Conservation (phyloP, 1,140 invertebrate genomes). For the Limonius californicus region DNA sequence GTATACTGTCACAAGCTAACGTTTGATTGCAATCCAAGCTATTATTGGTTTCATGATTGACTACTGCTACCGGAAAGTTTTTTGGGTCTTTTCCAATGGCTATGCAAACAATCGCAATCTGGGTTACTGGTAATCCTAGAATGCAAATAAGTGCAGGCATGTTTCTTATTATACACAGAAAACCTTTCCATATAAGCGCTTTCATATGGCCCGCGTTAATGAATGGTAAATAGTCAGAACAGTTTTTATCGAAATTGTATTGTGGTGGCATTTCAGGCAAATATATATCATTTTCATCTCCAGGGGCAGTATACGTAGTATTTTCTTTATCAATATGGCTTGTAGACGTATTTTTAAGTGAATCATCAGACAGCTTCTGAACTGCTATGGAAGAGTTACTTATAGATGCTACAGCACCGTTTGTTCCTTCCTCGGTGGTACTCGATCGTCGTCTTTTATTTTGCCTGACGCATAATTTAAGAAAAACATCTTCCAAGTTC, state of each 20-base stretch:
- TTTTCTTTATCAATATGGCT: too few relatives aligned
- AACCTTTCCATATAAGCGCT: constrained; percentile 88
- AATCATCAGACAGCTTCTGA: too few relatives aligned
- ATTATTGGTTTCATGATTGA: not conserved
- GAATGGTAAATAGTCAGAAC: constrained; percentile 58
- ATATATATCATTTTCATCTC: too few relatives aligned
- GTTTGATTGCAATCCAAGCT: not conserved
- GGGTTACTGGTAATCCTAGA: not conserved
- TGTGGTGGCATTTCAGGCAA: not conserved
- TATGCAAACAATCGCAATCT: not conserved
- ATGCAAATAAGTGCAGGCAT: constrained; percentile 75
- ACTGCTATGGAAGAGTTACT: too few relatives aligned
- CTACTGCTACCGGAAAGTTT: not conserved
- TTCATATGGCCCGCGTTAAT: constrained; percentile 69
- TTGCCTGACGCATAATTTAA: constrained; percentile 81
- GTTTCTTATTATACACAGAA: constrained; percentile 89
- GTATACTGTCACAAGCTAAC: not conserved
- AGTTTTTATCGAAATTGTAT: not conserved
- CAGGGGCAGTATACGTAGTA: too few relatives aligned
- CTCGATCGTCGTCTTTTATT: too few relatives aligned
- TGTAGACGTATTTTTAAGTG: too few relatives aligned
- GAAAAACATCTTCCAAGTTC: constrained; percentile 87
- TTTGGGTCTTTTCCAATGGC: not conserved
- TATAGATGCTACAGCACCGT: too few relatives aligned
- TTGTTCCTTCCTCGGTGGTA: too few relatives aligned